These are phyloP conservation scores for Thalpophila matura DNA, from an alignment of 2,888 invertebrate genomes.

Conservation along the genomic window DNA sequence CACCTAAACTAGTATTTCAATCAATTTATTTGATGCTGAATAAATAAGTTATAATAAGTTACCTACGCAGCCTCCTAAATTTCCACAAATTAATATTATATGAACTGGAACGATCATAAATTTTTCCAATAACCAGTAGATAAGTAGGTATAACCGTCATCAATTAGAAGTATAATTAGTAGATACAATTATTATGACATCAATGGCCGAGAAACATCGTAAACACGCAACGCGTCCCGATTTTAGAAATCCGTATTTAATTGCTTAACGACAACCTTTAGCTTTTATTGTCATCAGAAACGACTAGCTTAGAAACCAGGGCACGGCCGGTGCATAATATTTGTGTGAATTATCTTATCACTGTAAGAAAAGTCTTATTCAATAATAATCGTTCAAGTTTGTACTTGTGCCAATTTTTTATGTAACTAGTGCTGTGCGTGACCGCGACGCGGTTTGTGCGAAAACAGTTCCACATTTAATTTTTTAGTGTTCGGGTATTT, in stretches of 20 bases:
- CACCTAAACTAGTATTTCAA: background rate
- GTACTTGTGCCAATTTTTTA: slow-evolving; percentile 69
- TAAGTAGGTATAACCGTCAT: too few relatives aligned
- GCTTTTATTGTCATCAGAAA: slow-evolving; percentile 68
- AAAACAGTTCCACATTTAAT: slow-evolving; percentile 22
- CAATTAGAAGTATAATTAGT: slow-evolving; percentile 22
- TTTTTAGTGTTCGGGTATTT: slow-evolving; percentile 21
- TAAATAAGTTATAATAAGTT: slow-evolving; percentile 5
- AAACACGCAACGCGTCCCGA: slow-evolving; percentile 52
- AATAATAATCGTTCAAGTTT: slow-evolving; percentile 45
- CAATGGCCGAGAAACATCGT: slow-evolving; percentile 47
- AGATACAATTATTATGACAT: slow-evolving; percentile 42
- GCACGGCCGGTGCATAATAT: slow-evolving; percentile 60
- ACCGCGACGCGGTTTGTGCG: slow-evolving; percentile 19
- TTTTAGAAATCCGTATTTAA: slow-evolving; percentile 55
- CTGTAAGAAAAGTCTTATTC: slow-evolving; percentile 32
- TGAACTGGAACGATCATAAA: slow-evolving; percentile 9
- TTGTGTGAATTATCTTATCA: slow-evolving; percentile 38
- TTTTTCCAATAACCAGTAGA: slow-evolving; percentile 38
- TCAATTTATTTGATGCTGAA: too few relatives aligned
- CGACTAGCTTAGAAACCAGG: slow-evolving; percentile 50
- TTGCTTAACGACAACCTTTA: slow-evolving; percentile 65
- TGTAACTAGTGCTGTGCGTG: slow-evolving; percentile 46
- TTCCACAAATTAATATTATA: slow-evolving; percentile 20
- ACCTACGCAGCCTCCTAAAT: slow-evolving; percentile 11